phyloP scores from a whole-genome alignment of 2,113 vertebrate species.

The Orthonyx spaldingii region DNA sequence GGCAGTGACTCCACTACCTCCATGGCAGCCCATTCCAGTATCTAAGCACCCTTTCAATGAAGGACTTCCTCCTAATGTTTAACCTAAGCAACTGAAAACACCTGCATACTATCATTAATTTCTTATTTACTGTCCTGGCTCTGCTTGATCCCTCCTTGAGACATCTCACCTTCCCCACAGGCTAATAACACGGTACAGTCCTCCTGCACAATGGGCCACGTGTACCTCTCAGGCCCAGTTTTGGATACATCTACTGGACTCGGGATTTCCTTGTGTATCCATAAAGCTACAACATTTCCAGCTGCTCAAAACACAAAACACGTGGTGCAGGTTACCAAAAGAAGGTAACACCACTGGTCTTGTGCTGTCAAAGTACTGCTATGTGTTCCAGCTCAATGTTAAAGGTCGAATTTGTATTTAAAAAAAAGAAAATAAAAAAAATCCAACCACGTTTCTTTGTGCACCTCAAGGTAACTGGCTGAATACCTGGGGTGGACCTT shows the following conservation, averaged over 20 bases:
- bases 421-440: background rate
- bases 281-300: background rate
- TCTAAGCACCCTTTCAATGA: background rate
- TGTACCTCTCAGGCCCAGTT: too few species aligned
- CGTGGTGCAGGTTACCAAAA: background rate
- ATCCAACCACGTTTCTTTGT: too few species aligned
- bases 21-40: background rate
- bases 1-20: background rate
- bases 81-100: background rate
- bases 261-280: accelerated
- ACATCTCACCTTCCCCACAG: background rate
- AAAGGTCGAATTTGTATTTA: accelerated
- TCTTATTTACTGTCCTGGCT: background rate
- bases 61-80: background rate
- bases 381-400: accelerated
- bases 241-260: accelerated
- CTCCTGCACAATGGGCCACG: accelerated
- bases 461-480: background rate
- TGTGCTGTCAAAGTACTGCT: accelerated
- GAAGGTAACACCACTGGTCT: accelerated
- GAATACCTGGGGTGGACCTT: slow-evolving; percentile 81
- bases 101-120: background rate
- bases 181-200: accelerated
- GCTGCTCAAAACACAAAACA: accelerated
- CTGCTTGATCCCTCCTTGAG: background rate